These are phyloP conservation scores for Urophycis tenuis DNA, from an alignment of 2,797 vertebrate genomes.

Conservation along the genomic window DNA sequence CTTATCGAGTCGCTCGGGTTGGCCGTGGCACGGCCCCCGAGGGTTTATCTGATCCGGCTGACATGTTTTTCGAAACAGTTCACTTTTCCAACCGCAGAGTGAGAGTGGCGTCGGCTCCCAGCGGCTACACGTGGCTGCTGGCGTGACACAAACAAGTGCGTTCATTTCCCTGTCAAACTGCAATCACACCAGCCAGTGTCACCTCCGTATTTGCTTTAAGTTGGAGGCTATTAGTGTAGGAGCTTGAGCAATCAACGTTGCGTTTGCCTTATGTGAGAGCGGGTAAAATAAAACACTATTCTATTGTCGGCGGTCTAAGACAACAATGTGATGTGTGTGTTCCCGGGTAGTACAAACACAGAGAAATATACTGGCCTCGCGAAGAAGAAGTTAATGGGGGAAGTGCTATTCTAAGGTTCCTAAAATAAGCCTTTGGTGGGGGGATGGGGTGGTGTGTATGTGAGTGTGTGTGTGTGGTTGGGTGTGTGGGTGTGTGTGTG, in stretches of 20 bases:
- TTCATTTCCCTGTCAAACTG: too few species aligned
- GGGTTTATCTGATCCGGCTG: too few species aligned
- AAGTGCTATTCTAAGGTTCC: constrained; percentile 28
- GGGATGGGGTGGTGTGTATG: too few species aligned
- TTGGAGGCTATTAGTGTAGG: too few species aligned
- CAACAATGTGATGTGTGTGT: background rate
- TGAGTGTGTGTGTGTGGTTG: too few species aligned
- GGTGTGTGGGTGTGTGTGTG: too few species aligned
- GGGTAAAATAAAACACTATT: background rate
- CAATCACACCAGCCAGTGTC: background rate
- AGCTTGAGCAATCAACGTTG: background rate
- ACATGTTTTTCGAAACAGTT: too few species aligned
- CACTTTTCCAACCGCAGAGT: too few species aligned
- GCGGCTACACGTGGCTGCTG: too few species aligned
- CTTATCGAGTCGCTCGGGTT: background rate
- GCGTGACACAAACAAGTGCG: too few species aligned
- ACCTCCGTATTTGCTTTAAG: background rate
- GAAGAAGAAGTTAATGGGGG: constrained; percentile 15
- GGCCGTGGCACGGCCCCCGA: background rate
- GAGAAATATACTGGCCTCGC: background rate
- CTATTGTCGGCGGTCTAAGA: background rate
- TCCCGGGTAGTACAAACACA: background rate
- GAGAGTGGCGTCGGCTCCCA: too few species aligned
- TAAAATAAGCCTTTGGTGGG: background rate
- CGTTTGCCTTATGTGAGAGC: background rate